A percentile compares a stretch with the other conserved stretches of the same genome.
These are phyloP conservation scores for Drosophila bipectinata DNA, from an alignment of 1,140 invertebrate species.

Conservation along the genomic window DNA sequence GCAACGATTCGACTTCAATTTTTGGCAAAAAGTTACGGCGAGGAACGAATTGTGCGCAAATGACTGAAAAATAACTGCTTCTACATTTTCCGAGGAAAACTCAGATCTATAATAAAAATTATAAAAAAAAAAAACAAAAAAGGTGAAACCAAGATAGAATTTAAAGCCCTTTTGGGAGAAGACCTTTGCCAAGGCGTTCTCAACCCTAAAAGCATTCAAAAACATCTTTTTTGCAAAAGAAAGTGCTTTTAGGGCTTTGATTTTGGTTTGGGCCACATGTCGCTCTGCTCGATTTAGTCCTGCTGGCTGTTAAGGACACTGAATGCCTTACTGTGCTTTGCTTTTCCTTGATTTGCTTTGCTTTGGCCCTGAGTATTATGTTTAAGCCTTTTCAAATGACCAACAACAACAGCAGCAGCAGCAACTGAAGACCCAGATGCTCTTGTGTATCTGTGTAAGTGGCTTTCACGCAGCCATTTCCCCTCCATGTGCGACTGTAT, in stretches of 20 bases:
- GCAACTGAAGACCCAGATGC: slow-evolving; percentile 1
- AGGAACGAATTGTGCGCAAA: slow-evolving; percentile 39
- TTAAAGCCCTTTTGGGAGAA: slow-evolving; percentile 11
- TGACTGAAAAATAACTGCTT: slow-evolving; percentile 26
- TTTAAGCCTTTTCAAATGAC: slow-evolving; percentile 53
- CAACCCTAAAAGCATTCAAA: slow-evolving; percentile 22
- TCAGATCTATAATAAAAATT: neutral
- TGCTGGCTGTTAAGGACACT: slow-evolving; percentile 27
- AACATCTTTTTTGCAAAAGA: slow-evolving; percentile 29
- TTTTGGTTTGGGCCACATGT: slow-evolving; percentile 34
- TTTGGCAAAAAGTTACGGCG: slow-evolving; percentile 22
- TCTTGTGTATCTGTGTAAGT: slow-evolving; percentile 54
- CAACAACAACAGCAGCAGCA: slow-evolving; percentile 26
- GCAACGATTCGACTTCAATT: slow-evolving; percentile 58
- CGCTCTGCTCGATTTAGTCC: slow-evolving; percentile 33
- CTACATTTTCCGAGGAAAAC: neutral
- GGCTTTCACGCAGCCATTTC: slow-evolving; percentile 72
- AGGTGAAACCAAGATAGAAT: slow-evolving; percentile 10
- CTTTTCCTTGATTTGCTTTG: slow-evolving; percentile 2
- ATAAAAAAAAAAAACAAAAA: neutral
- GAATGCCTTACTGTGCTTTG: slow-evolving; percentile 18
- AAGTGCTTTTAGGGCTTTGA: slow-evolving; percentile 72
- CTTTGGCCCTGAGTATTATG: slow-evolving; percentile 34
- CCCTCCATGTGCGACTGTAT: slow-evolving; percentile 5
- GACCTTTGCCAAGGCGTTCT: slow-evolving; percentile 7